These are phyloP conservation scores for Agrilus planipennis DNA, from an alignment of 1,140 invertebrate genomes.

Conservation along the genomic window DNA sequence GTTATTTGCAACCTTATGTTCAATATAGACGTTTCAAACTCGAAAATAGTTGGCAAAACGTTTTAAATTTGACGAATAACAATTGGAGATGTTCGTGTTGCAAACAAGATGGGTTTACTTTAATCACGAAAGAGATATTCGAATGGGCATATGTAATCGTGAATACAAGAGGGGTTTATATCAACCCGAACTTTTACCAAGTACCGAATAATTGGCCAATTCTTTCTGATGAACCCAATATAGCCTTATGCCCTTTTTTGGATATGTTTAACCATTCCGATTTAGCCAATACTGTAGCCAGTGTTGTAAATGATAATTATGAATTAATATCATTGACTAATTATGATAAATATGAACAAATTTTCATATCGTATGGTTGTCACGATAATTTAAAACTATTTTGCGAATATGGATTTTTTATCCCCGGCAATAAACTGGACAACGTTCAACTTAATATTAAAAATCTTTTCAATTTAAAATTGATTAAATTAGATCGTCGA, in stretches of 20 bases:
- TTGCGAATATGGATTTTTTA: constrained; percentile 63
- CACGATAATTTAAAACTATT: constrained; percentile 56
- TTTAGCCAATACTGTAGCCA: constrained; percentile 38
- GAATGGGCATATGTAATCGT: constrained; percentile 57
- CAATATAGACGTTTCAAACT: constrained; percentile 31
- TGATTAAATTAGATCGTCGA: constrained; percentile 24
- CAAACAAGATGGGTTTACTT: constrained; percentile 21
- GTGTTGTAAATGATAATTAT: constrained; percentile 36
- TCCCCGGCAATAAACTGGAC: constrained; percentile 49
- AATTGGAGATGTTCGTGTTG: constrained; percentile 29
- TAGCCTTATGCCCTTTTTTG: constrained; percentile 64
- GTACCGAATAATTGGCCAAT: neutral
- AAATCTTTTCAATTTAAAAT: constrained; percentile 35
- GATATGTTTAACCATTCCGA: constrained; percentile 68
- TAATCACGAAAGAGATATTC: constrained; percentile 36
- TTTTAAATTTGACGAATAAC: constrained; percentile 20
- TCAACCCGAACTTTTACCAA: constrained; percentile 24
- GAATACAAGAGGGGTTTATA: constrained; percentile 61
- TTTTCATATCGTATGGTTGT: constrained; percentile 66
- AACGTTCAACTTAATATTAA: constrained; percentile 39
- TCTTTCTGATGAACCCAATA: constrained; percentile 39
- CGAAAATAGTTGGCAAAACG: constrained; percentile 19
- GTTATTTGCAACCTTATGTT: constrained; percentile 27
- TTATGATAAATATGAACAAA: constrained; percentile 44
- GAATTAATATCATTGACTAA: constrained; percentile 37